Percentiles rank a stretch among this genome's conserved stretches.
phyloP scores from a whole-genome alignment of 2,797 vertebrate genomes.

The Alca torda region DNA sequence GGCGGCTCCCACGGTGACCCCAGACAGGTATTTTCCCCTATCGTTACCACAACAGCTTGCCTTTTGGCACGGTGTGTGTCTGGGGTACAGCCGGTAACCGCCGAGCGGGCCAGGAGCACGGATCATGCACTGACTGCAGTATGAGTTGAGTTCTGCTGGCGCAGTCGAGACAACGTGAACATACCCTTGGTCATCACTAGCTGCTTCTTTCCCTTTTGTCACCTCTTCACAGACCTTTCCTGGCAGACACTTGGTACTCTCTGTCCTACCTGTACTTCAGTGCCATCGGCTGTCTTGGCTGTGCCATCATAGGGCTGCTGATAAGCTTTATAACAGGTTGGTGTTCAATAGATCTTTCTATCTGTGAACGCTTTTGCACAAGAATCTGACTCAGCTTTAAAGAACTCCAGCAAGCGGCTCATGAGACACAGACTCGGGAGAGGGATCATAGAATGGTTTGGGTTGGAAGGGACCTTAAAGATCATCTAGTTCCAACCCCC shows the following conservation, averaged over 20 bases:
- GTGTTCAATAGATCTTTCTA: neutral
- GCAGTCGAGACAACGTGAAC: accelerated
- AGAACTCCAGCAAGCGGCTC: neutral
- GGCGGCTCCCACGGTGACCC: neutral
- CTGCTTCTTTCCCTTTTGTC: neutral
- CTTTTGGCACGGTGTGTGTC: accelerated
- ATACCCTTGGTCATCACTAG: accelerated
- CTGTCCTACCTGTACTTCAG: constrained; percentile 86
- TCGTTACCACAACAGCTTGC: accelerated
- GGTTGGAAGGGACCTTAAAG: neutral
- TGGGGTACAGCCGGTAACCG: neutral
- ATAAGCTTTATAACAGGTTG: constrained; percentile 83
- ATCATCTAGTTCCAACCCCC: neutral
- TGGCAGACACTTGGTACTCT: constrained; percentile 84
- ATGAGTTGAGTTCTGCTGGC: accelerated
- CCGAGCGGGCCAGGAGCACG: no score
- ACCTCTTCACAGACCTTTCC: constrained; percentile 65
- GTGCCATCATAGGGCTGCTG: constrained; percentile 70
- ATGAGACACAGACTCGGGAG: accelerated
- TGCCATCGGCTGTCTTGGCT: constrained; percentile 79
- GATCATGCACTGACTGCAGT: accelerated
- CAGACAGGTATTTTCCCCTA: constrained; percentile 63
- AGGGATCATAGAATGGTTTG: neutral
- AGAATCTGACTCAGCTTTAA: neutral
- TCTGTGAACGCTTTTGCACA: neutral